Percentiles rank a stretch among this genome's conserved stretches.
Conservation (phyloP, 2,797 vertebrate genomes). For the Myotis daubentonii region DNA sequence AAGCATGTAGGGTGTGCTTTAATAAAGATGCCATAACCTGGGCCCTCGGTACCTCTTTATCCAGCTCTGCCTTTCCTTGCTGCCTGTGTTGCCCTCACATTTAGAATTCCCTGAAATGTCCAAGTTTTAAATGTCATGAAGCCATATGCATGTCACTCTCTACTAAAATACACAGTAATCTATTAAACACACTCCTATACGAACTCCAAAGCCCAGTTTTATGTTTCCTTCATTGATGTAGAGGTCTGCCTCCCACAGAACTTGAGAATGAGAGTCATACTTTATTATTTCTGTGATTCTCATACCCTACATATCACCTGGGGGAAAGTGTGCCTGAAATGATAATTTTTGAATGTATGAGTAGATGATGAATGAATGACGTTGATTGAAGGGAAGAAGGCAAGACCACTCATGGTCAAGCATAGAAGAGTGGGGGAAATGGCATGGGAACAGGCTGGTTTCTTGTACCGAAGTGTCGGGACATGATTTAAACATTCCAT, state of each 20-base stretch:
- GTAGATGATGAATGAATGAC: not conserved
- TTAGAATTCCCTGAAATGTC: not conserved
- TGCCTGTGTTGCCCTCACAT: not conserved
- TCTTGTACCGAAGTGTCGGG: not conserved
- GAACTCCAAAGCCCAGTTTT: conserved; percentile 5
- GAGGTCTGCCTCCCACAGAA: not conserved
- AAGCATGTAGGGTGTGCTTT: not conserved
- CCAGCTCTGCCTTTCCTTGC: not conserved
- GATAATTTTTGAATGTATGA: not conserved
- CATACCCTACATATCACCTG: not conserved
- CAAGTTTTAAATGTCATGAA: not conserved
- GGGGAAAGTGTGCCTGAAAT: not conserved
- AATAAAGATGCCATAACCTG: not conserved
- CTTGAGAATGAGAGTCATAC: not conserved
- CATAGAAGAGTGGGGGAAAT: fast-evolving
- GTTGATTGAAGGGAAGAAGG: not conserved
- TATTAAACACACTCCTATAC: not conserved
- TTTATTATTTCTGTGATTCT: not conserved
- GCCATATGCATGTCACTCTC: not conserved
- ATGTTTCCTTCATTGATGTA: not conserved
- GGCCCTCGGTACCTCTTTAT: not conserved
- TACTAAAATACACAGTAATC: not conserved
- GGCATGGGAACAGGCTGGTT: not conserved
- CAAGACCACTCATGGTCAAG: not conserved
- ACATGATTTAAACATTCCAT: not conserved